Conservation (phyloP, 2,113 vertebrate species). For the Microcebus lehilahytsara region DNA sequence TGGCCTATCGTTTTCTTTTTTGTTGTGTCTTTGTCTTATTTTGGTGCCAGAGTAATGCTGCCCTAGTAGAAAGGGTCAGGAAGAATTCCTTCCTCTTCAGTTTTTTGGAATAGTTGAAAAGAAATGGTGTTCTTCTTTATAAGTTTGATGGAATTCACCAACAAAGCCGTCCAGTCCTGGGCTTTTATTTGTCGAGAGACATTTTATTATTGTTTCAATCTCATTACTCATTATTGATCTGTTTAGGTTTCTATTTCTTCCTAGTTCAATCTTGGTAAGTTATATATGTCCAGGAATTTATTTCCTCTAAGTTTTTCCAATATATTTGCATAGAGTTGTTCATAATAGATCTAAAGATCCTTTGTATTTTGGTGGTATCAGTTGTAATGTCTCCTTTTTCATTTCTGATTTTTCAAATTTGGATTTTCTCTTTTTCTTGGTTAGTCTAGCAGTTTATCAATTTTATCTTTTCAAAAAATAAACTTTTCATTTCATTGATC, state of each 20-base stretch:
- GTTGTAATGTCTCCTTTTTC: not conserved
- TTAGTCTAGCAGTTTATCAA: not conserved
- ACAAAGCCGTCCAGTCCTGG: not conserved
- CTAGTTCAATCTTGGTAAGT: not conserved
- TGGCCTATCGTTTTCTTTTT: not conserved
- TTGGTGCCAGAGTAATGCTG: not conserved
- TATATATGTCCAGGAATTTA: not conserved
- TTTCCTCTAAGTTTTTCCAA: not conserved
- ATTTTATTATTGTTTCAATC: not conserved
- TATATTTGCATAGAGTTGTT: not conserved
- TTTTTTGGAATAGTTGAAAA: not conserved
- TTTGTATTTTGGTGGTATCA: not conserved
- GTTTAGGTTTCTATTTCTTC: not conserved
- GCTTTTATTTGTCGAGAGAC: not conserved
- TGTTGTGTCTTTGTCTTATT: not conserved
- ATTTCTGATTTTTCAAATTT: not conserved
- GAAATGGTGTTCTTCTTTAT: not conserved
- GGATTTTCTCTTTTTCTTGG: not conserved
- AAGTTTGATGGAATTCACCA: not conserved
- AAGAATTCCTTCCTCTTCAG: not conserved
- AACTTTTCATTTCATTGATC: not conserved
- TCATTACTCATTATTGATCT: not conserved
- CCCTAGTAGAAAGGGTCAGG: not conserved
- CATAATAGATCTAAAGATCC: not conserved
- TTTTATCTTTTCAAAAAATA: not conserved